Evolutionary conservation across 2,113 vertebrate genomes (phyloP).

Genomic region (Pollachius pollachius): DNA sequence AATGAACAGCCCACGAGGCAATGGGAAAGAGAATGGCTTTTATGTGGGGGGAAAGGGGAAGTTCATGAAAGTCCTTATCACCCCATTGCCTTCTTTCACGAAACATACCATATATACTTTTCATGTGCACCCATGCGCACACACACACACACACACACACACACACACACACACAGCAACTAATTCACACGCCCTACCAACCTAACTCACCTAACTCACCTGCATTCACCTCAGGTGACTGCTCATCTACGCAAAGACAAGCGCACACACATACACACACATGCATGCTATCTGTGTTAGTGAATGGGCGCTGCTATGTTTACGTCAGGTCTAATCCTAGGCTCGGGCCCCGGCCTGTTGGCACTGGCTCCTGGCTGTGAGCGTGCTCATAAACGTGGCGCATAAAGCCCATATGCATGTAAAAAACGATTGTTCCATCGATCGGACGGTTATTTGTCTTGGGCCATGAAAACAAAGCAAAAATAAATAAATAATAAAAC

Average conservation of each 20-base stretch:
- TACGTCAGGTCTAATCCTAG: constrained; percentile 45
- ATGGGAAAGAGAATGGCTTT: no score
- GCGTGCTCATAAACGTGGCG: constrained; percentile 36
- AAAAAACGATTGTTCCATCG: constrained; percentile 19
- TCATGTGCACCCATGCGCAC: neutral
- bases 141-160: constrained; percentile 1
- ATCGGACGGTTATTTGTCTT: constrained; percentile 33
- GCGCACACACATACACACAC: neutral
- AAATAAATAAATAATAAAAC: no score
- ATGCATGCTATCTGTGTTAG: constrained; percentile 44
- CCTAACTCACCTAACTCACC: no score
- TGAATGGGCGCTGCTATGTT: constrained; percentile 40
- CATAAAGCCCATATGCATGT: constrained; percentile 21
- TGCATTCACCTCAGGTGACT: no score
- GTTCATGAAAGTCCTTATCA: no score
- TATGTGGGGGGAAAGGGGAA: no score
- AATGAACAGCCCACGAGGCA: no score
- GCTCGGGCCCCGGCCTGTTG: constrained; percentile 33
- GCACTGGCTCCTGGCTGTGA: constrained; percentile 13
- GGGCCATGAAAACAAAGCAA: no score
- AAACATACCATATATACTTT: neutral
- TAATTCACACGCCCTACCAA: no score
- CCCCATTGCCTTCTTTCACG: no score
- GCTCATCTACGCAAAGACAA: no score
- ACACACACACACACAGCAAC: no score